Evolutionary conservation across 2,888 invertebrate species (phyloP).

Genomic region (Nemurella pictetii): DNA sequence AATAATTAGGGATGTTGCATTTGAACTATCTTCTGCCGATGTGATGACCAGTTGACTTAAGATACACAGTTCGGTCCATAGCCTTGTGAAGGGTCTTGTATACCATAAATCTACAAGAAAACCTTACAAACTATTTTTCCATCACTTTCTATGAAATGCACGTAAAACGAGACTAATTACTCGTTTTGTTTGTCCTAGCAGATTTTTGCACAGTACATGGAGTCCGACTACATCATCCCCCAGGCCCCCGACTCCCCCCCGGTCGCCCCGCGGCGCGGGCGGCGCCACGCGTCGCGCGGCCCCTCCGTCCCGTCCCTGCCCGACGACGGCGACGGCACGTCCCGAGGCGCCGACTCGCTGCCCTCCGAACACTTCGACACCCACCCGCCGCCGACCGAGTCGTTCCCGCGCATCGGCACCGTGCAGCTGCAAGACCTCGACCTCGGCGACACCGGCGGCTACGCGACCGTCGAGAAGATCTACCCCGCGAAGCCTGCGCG

Average conservation of each 20-base stretch:
- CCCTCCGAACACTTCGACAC: constrained; percentile 54
- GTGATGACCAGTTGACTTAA: background rate
- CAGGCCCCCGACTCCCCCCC: constrained; percentile 44
- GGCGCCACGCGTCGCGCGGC: constrained; percentile 55
- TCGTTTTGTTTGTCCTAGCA: background rate
- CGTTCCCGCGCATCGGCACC: background rate
- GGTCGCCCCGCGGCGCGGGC: constrained; percentile 45
- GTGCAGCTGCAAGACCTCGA: constrained; percentile 19
- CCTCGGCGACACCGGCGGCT: constrained; percentile 58
- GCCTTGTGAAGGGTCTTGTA: no score
- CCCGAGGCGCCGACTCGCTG: constrained; percentile 70
- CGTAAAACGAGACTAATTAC: background rate
- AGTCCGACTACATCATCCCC: constrained; percentile 45
- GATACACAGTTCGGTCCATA: constrained; percentile 2
- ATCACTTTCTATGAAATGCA: background rate
- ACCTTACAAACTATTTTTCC: background rate
- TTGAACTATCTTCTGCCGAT: no score
- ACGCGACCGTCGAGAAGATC: constrained; percentile 74
- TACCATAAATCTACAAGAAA: background rate
- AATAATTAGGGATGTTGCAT: no score
- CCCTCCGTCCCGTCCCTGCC: constrained; percentile 53
- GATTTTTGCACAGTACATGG: constrained; percentile 36
- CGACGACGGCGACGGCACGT: constrained; percentile 61
- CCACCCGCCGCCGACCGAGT: constrained; percentile 44
- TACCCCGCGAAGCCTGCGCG: constrained; percentile 35